phyloP scores from a whole-genome alignment of 2,113 vertebrate genomes.

The Pedetes capensis region DNA sequence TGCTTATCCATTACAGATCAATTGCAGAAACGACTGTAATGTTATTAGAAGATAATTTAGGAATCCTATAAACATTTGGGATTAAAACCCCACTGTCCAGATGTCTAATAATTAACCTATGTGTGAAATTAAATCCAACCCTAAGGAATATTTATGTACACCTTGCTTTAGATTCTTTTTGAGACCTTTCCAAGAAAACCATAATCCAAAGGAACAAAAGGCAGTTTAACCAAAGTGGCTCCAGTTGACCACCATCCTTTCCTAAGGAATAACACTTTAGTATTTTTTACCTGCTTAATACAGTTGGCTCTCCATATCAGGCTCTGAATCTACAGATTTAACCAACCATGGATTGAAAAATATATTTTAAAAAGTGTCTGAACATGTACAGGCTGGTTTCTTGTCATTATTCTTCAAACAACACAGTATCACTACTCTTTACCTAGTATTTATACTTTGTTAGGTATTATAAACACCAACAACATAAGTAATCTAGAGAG shows the following conservation, averaged over 20 bases:
- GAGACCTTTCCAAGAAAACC: neutral
- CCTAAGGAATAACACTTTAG: neutral
- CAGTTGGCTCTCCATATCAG: neutral
- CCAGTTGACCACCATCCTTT: neutral
- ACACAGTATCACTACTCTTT: neutral
- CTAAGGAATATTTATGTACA: constrained; percentile 22
- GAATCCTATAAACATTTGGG: constrained; percentile 32
- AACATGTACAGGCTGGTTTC: neutral
- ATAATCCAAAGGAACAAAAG: neutral
- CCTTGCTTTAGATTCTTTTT: constrained; percentile 4
- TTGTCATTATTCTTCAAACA: neutral
- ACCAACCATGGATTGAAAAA: neutral
- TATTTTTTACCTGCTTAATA: neutral
- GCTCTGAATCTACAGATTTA: neutral
- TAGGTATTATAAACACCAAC: neutral
- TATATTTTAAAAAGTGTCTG: neutral
- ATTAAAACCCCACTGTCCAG: constrained; percentile 43
- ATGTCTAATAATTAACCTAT: constrained; percentile 50
- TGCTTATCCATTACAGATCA: constrained; percentile 32
- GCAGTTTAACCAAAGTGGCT: neutral
- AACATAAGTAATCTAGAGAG: neutral
- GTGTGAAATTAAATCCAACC: constrained; percentile 50
- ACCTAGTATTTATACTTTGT: neutral
- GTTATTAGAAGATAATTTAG: constrained; percentile 44
- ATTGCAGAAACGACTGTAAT: constrained; percentile 18